Evolutionary conservation across 2,888 invertebrate species (phyloP).

Genomic region (Mesopsocus fuscifrons): DNA sequence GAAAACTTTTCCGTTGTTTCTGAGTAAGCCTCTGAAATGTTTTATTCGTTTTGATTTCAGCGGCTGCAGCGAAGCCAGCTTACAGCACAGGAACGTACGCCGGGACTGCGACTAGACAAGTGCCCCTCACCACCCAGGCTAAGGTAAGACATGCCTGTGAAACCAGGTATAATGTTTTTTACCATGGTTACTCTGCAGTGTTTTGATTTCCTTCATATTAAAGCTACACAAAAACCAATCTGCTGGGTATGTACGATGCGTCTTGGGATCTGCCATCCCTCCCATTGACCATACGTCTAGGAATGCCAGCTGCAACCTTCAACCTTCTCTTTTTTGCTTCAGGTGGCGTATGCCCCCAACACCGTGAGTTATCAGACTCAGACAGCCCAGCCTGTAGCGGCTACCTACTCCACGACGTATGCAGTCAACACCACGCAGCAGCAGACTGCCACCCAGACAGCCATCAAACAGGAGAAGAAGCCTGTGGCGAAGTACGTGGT

Average conservation of each 20-base stretch:
- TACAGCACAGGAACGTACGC: slow-evolving; percentile 52
- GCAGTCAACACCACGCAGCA: not conserved
- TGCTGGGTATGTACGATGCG: no score
- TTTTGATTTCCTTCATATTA: no score
- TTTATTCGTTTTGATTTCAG: slow-evolving; percentile 16
- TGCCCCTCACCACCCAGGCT: slow-evolving; percentile 29
- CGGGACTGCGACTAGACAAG: slow-evolving; percentile 34
- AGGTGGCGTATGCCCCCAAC: slow-evolving; percentile 11
- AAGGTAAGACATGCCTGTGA: slow-evolving; percentile 27
- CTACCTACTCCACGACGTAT: slow-evolving; percentile 14
- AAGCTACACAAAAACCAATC: no score
- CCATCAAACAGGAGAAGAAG: slow-evolving; percentile 29
- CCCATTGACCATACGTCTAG: no score
- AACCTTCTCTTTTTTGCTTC: no score
- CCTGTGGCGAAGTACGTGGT: slow-evolving; percentile 34
- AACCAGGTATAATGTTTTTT: no score
- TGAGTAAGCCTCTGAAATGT: no score
- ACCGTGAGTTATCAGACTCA: slow-evolving; percentile 10
- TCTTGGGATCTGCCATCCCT: no score
- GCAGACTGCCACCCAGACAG: slow-evolving; percentile 23
- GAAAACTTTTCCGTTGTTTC: no score
- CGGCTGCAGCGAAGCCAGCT: slow-evolving; percentile 41
- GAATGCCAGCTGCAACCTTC: no score
- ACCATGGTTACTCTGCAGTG: no score
- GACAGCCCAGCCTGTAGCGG: slow-evolving; percentile 16